phyloP scores from a whole-genome alignment of 2,113 vertebrate species.

The Megaceryle maxima region DNA sequence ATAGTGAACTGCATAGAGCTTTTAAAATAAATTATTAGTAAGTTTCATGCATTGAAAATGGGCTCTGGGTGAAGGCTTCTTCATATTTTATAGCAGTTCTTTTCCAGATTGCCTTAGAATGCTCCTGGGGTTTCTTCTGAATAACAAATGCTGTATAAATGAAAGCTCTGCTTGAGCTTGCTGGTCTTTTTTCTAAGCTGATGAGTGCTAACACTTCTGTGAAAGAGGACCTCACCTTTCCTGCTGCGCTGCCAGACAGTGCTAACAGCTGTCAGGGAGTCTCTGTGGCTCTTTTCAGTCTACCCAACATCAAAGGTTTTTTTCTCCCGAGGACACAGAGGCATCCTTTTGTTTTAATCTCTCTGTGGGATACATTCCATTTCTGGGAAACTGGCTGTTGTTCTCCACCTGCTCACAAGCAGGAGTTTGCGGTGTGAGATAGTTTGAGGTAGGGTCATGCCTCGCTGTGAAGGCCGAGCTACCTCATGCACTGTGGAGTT shows the following conservation, averaged over 20 bases:
- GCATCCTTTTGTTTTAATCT: not conserved
- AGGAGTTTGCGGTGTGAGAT: not conserved
- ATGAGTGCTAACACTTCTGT: not conserved
- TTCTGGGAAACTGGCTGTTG: not conserved
- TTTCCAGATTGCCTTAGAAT: not conserved
- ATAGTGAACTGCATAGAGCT: not conserved
- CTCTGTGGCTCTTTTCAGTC: not conserved
- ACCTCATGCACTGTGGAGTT: fast-evolving
- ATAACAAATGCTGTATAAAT: not conserved
- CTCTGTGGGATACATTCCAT: not conserved
- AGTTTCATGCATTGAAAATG: not conserved
- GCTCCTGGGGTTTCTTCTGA: not conserved
- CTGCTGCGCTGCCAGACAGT: not conserved
- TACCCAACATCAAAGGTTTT: not conserved
- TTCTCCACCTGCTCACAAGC: not conserved
- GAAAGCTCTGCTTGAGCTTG: not conserved
- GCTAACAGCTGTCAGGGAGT: not conserved
- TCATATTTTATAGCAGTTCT: not conserved
- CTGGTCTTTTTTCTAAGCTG: not conserved
- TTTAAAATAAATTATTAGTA: not conserved
- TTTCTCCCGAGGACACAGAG: fast-evolving
- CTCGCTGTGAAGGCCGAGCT: not conserved
- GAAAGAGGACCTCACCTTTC: not conserved
- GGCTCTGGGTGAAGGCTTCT: not conserved
- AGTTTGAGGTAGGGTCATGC: not conserved